These are phyloP conservation scores for Montipora cactus DNA, from an alignment of 64 coral and sea anemone genomes.

Conservation along the genomic window DNA sequence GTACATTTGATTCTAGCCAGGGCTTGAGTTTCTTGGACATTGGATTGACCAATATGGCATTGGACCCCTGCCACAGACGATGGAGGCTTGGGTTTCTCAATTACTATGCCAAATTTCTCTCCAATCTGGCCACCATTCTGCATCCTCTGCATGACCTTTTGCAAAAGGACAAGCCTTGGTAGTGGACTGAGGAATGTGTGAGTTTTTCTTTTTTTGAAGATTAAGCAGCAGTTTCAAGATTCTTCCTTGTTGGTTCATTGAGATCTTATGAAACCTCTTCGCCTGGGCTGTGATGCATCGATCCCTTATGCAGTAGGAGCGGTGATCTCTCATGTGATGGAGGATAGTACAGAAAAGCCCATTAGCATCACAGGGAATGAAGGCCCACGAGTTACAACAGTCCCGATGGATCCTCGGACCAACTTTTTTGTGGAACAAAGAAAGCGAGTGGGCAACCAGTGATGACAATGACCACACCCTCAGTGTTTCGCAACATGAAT, in stretches of 20 bases:
- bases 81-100: not conserved
- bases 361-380: not conserved
- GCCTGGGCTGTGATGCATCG: constrained; percentile 49
- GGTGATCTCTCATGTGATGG: not conserved
- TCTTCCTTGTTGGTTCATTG: not conserved
- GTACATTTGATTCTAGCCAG: too few species aligned
- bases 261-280: constrained; percentile 33
- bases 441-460: too few species aligned
- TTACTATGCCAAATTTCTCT: too few species aligned
- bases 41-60: not conserved
- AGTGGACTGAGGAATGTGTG: constrained; percentile 48
- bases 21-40: too few species aligned
- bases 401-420: not conserved
- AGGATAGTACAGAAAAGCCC: too few species aligned
- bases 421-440: not conserved
- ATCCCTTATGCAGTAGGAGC: constrained; percentile 11
- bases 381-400: not conserved
- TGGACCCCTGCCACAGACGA: not conserved
- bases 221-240: constrained; percentile 1
- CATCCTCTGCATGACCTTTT: not conserved
- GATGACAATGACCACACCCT: too few species aligned
- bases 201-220: constrained; percentile 2
- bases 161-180: constrained; percentile 21
- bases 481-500: too few species aligned
- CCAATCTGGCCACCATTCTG: too few species aligned